phyloP scores from a whole-genome alignment of 2,797 vertebrate genomes.

The Clarias platycephalus region DNA sequence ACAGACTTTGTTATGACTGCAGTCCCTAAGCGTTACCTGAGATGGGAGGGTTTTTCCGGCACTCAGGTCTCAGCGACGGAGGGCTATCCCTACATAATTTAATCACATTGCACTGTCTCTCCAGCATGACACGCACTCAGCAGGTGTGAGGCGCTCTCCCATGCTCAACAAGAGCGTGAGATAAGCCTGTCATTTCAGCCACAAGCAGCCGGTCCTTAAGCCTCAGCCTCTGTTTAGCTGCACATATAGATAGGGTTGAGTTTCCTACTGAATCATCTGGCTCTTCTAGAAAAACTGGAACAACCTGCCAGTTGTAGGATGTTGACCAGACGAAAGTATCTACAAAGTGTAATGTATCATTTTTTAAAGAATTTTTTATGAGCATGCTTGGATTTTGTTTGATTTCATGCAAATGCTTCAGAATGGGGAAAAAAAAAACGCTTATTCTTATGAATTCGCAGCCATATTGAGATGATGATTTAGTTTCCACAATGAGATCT shows the following conservation, averaged over 20 bases:
- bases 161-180: conserved; percentile 56
- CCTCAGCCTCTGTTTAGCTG: conserved; percentile 12
- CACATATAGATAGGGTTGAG: conserved; percentile 8
- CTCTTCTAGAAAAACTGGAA: background rate
- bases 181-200: conserved; percentile 62
- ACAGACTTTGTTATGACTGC: conserved; percentile 32
- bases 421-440: background rate
- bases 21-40: conserved; percentile 31
- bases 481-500: background rate
- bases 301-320: background rate
- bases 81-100: conserved; percentile 77
- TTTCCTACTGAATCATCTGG: background rate
- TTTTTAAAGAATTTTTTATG: background rate
- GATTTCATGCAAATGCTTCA: background rate
- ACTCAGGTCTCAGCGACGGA: conserved; percentile 66
- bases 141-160: conserved; percentile 36
- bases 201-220: background rate
- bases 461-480: background rate
- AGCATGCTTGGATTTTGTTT: background rate
- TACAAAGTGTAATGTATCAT: background rate
- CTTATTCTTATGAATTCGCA: background rate
- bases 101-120: conserved; percentile 75
- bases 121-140: conserved; percentile 51
- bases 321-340: background rate
- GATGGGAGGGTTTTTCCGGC: conserved; percentile 61